Conservation (phyloP, 2,888 invertebrate species). For the Synanthedon andrenaeformis region DNA sequence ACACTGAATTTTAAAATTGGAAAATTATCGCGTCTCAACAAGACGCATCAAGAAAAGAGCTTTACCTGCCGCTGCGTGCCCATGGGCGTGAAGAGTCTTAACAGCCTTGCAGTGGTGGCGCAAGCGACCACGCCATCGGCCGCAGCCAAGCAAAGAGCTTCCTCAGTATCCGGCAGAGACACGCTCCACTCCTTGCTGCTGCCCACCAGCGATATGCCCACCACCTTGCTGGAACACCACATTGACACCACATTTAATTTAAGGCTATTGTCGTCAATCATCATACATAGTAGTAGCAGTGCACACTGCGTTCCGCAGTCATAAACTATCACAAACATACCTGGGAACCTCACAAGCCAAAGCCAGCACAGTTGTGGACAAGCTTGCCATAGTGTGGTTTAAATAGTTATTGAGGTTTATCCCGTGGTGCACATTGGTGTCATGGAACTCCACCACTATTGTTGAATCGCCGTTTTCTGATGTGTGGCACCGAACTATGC, state of each 20-base stretch:
- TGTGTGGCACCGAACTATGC: constrained; percentile 87
- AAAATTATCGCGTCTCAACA: no score
- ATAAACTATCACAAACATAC: constrained; percentile 32
- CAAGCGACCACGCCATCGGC: constrained; percentile 82
- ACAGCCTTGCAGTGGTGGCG: constrained; percentile 78
- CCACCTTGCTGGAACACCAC: constrained; percentile 72
- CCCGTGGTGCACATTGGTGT: constrained; percentile 87
- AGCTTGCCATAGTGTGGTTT: constrained; percentile 87
- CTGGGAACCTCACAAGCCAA: constrained; percentile 80
- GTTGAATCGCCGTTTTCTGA: constrained; percentile 78
- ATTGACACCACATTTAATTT: no score
- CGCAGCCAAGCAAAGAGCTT: constrained; percentile 75
- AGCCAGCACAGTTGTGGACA: constrained; percentile 84
- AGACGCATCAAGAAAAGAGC: no score
- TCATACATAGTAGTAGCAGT: no score
- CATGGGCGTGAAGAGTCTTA: constrained; percentile 86
- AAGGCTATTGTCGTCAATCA: no score
- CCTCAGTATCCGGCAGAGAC: constrained; percentile 82
- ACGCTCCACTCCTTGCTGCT: constrained; percentile 90
- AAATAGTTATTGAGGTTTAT: constrained; percentile 89
- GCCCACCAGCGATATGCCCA: constrained; percentile 79
- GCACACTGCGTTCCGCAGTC: no score
- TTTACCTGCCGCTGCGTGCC: constrained; percentile 85
- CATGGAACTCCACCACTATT: constrained; percentile 96
- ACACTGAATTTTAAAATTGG: no score